phyloP scores from a whole-genome alignment of 1,140 invertebrate species.

The Rhizoglyphus robini region DNA sequence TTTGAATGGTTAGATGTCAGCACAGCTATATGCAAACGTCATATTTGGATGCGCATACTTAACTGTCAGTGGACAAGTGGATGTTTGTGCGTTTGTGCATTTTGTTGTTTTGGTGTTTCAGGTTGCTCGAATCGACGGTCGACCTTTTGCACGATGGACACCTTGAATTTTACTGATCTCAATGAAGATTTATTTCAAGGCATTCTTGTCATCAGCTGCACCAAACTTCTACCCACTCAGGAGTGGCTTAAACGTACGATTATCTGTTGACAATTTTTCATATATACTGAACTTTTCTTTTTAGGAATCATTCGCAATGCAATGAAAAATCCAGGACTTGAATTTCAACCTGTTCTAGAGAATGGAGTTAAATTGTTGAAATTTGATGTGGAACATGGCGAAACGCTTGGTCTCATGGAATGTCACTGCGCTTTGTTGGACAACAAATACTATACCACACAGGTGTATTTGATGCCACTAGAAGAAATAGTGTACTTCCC shows the following conservation, averaged over 20 bases:
- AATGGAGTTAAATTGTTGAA: not conserved
- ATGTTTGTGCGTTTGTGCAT: too few species aligned
- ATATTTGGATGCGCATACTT: too few species aligned
- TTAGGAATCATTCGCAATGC: conserved; percentile 6
- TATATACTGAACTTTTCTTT: not conserved
- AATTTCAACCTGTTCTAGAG: not conserved
- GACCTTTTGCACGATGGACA: too few species aligned
- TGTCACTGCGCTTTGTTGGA: conserved; percentile 3
- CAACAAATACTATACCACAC: conserved; percentile 19
- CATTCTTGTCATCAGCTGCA: conserved; percentile 4
- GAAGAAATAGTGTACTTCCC: not conserved
- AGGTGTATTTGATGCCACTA: conserved; percentile 9
- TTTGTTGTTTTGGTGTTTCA: not conserved
- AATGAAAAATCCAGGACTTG: not conserved
- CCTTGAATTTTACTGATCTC: not conserved
- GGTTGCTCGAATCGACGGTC: too few species aligned
- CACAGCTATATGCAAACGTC: too few species aligned
- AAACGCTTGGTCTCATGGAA: not conserved
- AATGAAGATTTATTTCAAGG: conserved; percentile 12
- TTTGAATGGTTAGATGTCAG: too few species aligned
- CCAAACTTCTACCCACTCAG: not conserved
- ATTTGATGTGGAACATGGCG: not conserved
- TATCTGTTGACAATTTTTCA: not conserved
- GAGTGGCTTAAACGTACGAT: conserved; percentile 6
- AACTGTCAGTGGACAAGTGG: too few species aligned